phyloP scores from a whole-genome alignment of 2,888 invertebrate genomes.

The Yponomeuta plumbellus region DNA sequence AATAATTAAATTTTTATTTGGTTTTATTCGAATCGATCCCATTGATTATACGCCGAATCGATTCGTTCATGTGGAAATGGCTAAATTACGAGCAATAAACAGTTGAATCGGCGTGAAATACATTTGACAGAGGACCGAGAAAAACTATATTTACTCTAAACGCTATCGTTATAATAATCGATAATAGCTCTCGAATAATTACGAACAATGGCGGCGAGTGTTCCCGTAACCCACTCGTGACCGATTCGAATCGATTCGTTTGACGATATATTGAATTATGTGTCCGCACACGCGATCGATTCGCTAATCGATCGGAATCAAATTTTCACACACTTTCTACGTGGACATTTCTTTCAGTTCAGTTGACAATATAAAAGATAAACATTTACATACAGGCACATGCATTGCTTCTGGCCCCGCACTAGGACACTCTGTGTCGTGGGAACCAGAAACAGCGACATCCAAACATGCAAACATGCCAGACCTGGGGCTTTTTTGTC shows the following conservation, averaged over 20 bases:
- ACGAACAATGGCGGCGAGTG: constrained; percentile 32
- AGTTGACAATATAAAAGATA: no score
- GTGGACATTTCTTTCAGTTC: neutral
- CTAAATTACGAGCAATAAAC: constrained; percentile 53
- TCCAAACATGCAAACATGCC: no score
- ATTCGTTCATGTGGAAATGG: constrained; percentile 64
- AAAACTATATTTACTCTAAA: constrained; percentile 56
- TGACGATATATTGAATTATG: constrained; percentile 45
- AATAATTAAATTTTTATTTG: constrained; percentile 73
- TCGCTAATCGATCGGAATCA: constrained; percentile 16
- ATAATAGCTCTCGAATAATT: constrained; percentile 57
- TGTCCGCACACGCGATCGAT: constrained; percentile 52
- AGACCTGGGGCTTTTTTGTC: no score
- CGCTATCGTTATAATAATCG: constrained; percentile 35
- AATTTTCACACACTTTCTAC: constrained; percentile 22
- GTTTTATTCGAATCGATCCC: constrained; percentile 59
- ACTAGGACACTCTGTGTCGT: no score
- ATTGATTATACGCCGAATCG: constrained; percentile 56
- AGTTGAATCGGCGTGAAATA: constrained; percentile 58
- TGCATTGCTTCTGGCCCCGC: no score
- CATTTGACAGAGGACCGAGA: constrained; percentile 55
- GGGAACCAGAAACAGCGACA: no score
- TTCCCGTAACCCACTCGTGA: constrained; percentile 46
- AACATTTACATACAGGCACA: no score
- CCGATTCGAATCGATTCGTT: constrained; percentile 56